Conservation (phyloP, 35 echinoderm and acorn worm species). For the Amphiura filiformis region DNA sequence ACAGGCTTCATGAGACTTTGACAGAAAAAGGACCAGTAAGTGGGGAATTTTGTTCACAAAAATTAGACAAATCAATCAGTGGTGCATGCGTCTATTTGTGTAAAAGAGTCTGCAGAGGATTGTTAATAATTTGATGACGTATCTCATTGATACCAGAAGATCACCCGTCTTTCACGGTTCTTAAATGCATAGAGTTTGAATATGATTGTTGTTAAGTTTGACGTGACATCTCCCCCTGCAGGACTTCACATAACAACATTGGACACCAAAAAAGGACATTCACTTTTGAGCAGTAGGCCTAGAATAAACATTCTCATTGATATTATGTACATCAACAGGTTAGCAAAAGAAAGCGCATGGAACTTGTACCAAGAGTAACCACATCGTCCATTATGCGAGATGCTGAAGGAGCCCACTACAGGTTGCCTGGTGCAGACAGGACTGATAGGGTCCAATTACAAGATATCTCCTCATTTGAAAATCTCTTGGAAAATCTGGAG, state of each 20-base stretch:
- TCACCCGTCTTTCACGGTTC: too few species aligned
- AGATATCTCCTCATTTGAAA: constrained; percentile 86
- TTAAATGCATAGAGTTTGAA: too few species aligned
- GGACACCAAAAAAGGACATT: too few species aligned
- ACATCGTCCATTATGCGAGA: constrained; percentile 18
- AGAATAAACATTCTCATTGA: neutral
- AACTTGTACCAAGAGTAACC: constrained; percentile 58
- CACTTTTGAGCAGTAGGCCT: too few species aligned
- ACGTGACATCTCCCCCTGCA: too few species aligned
- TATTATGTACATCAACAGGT: constrained; percentile 3
- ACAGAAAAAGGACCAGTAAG: constrained; percentile 22
- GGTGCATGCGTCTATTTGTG: too few species aligned
- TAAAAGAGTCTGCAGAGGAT: too few species aligned
- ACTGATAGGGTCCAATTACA: constrained; percentile 48
- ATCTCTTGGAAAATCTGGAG: constrained; percentile 73
- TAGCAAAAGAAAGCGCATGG: constrained; percentile 63
- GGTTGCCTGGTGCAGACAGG: neutral
- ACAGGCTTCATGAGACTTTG: constrained; percentile 10
- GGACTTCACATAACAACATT: too few species aligned
- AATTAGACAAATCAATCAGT: neutral
- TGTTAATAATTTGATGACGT: too few species aligned
- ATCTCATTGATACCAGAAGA: too few species aligned
- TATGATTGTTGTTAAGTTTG: too few species aligned
- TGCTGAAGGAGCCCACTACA: constrained; percentile 4
- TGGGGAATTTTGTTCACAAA: too few species aligned